These are phyloP conservation scores for Clarias pachynema DNA, from an alignment of 2,797 vertebrate genomes.

Conservation along the genomic window DNA sequence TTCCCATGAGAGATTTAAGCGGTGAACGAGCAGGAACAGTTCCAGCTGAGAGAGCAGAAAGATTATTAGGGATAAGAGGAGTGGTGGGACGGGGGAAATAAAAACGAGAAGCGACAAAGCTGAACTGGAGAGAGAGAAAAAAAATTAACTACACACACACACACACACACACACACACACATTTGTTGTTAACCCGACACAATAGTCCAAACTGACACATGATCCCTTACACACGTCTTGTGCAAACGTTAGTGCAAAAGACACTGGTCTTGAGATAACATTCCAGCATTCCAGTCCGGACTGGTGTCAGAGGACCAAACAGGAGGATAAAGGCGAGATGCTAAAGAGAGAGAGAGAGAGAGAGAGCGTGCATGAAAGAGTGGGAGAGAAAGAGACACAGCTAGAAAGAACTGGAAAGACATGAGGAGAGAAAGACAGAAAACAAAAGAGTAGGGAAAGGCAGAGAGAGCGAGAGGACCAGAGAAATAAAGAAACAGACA, in stretches of 20 bases:
- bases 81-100: background rate
- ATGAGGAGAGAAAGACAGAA: background rate
- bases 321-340: background rate
- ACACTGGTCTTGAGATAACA: constrained; percentile 35
- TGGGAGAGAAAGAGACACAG: too few relatives aligned
- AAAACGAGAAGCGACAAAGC: background rate
- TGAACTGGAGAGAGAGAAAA: background rate
- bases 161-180: background rate
- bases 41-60: constrained; percentile 3
- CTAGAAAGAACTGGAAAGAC: background rate
- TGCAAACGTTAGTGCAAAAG: constrained; percentile 26
- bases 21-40: background rate
- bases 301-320: constrained; percentile 19
- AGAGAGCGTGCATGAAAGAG: background rate
- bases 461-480: background rate
- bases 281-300: constrained; percentile 24
- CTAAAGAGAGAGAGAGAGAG: background rate
- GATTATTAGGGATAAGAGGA: constrained; percentile 6
- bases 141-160: background rate
- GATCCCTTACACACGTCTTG: constrained; percentile 11
- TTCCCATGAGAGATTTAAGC: background rate
- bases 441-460: background rate
- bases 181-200: background rate
- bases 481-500: background rate
- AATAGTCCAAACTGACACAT: constrained; percentile 5